Base-by-base conservation (phyloP, 2,888 invertebrate species). In the Drosophila robusta region DNA sequence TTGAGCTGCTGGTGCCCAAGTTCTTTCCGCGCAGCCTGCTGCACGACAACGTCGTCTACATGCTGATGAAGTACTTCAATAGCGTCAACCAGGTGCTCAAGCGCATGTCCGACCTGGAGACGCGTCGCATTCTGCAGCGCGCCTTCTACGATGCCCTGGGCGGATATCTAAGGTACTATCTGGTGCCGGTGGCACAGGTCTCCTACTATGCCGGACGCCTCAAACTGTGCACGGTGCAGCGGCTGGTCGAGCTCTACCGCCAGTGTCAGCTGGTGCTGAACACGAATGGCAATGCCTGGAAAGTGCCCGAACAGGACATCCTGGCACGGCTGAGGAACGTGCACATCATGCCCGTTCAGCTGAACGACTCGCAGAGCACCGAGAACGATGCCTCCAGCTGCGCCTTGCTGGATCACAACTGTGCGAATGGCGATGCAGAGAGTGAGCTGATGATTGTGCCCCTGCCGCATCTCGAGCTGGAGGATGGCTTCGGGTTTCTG, bases 201-300 rank as follows among this genome's bases (percentile, higher is more conserved):
- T 92, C 92, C 4, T 92, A 73, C 64, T 92, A 92, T 45, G 90
- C 90, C 1, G 92, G 92, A 0, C 70, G 88, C 3, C 64, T 91
- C 0, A 87, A 89, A 8, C 64, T 90, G 0, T 79, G 70, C 57
- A 87, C 89, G 0, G 80, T 89, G 14, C 62, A 90, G 58, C 88
- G 88, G 38, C 60, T 92, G 38, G 61, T 78, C 14, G 69, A 72
- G 3, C 67, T 92, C 0, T 90, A 87, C 58, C 75, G 82, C 2
- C 87, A 91, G 61, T 90, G 91, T 36, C 90, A 84, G 64, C 29
- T 60, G 1, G 73, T 81, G 24, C 79, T 92, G 9, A 92, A 92
- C 61, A 92, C 92, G 2, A 90, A 92, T 62, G 92, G 92, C 12
- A 92, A 92, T 62, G 91, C 90, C 9, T 92, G 92, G 92, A 80